Conservation (phyloP, 1,140 invertebrate genomes). For the Ceratina japonica region DNA sequence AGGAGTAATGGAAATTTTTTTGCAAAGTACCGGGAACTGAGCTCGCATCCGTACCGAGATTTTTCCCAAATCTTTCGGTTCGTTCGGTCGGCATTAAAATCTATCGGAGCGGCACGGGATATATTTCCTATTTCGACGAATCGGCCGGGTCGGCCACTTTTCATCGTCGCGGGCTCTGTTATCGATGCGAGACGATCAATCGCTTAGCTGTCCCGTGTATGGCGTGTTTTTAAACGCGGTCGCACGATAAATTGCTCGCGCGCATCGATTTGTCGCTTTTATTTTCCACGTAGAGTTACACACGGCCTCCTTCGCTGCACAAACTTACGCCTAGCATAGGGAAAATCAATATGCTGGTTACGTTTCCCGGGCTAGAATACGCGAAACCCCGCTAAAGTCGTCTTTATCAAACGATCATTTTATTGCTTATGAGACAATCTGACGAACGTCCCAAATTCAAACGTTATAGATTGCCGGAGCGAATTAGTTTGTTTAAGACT, state of each 20-base stretch:
- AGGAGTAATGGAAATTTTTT: constrained; percentile 57
- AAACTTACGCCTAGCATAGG: constrained; percentile 34
- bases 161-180: not conserved
- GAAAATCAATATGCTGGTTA: constrained; percentile 47
- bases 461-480: too few relatives aligned
- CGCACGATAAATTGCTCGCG: constrained; percentile 13
- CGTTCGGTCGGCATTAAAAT: not conserved
- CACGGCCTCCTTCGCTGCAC: constrained; percentile 39
- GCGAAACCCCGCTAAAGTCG: not conserved
- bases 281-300: constrained; percentile 16
- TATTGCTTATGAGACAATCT: too few relatives aligned
- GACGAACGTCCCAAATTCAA: too few relatives aligned
- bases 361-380: constrained; percentile 13
- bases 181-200: not conserved
- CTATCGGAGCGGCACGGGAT: too few relatives aligned
- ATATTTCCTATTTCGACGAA: too few relatives aligned
- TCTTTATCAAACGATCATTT: not conserved
- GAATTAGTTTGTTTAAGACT: too few relatives aligned
- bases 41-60: not conserved
- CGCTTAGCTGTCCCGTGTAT: not conserved
- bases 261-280: constrained; percentile 48
- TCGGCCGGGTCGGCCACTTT: not conserved
- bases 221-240: not conserved
- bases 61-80: constrained; percentile 11
- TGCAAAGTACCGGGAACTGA: constrained; percentile 39